phyloP scores from a whole-genome alignment of 2,888 invertebrate species.

The Clanis bilineata region DNA sequence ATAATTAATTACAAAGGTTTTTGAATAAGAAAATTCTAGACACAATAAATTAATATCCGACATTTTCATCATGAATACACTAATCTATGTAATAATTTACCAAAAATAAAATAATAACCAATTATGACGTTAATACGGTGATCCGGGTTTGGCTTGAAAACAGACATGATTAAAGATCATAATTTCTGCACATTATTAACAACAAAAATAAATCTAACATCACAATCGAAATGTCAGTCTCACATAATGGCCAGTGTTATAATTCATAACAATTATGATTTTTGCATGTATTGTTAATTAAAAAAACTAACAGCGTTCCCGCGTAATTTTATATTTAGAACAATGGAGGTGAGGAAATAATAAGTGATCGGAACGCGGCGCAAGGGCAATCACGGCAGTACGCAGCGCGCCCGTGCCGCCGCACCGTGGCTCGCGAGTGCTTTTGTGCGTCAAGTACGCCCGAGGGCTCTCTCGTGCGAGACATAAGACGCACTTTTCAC shows the following conservation, averaged over 20 bases:
- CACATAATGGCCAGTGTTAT: neutral
- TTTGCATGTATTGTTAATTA: conserved; percentile 12
- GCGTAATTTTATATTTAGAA: conserved; percentile 29
- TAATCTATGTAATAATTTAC: too few species aligned
- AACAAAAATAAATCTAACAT: neutral
- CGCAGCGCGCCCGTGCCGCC: too few species aligned
- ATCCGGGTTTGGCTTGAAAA: neutral
- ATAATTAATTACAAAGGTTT: too few species aligned
- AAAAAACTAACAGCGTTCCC: conserved; percentile 12
- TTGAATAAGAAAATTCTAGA: too few species aligned
- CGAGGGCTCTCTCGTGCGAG: conserved; percentile 10
- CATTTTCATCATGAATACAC: too few species aligned
- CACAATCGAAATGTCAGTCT: conserved; percentile 1
- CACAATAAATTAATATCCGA: too few species aligned
- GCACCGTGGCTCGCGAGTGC: conserved; percentile 22
- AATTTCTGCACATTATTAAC: neutral
- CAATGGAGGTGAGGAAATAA: conserved; percentile 27
- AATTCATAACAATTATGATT: neutral
- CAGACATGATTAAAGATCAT: neutral
- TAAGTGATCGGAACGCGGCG: conserved; percentile 29
- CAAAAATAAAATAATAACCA: neutral
- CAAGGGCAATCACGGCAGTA: conserved; percentile 25
- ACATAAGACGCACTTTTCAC: neutral
- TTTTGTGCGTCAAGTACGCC: conserved; percentile 22
- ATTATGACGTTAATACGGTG: neutral